Percentiles rank a stretch among this genome's conserved stretches.
phyloP scores from a whole-genome alignment of 2,888 invertebrate species.

The Adela reaumurella region DNA sequence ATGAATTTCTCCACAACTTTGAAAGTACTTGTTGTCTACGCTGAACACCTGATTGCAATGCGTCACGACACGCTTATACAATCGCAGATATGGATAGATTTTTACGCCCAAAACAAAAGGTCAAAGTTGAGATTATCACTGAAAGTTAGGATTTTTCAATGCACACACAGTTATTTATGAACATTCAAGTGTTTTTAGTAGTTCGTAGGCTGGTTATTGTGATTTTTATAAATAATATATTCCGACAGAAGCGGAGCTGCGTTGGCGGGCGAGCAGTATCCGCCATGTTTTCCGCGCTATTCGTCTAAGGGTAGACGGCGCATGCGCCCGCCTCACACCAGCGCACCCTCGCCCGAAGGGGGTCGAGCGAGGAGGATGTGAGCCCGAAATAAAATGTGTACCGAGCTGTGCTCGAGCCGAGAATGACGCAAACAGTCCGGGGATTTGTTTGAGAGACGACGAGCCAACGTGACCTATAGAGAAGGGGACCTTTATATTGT shows the following conservation, averaged over 20 bases:
- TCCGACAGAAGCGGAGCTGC: background rate
- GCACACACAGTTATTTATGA: constrained; percentile 10
- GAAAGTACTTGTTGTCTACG: constrained; percentile 25
- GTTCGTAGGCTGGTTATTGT: constrained; percentile 8
- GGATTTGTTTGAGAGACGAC: background rate
- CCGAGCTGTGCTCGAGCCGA: background rate
- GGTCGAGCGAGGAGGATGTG: background rate
- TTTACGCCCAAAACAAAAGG: background rate
- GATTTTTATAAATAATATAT: background rate
- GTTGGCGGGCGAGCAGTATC: background rate
- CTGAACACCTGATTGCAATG: constrained; percentile 34
- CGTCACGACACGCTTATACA: constrained; percentile 16
- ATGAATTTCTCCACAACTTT: no score
- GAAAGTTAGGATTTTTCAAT: constrained; percentile 9
- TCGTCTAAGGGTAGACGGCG: background rate
- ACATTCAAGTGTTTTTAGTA: constrained; percentile 10
- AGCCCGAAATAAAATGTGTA: background rate
- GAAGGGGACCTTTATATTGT: background rate
- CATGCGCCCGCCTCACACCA: background rate
- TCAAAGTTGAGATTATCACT: background rate
- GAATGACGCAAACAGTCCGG: background rate
- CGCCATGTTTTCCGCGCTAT: background rate
- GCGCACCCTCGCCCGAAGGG: background rate
- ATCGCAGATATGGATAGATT: background rate
- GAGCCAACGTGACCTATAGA: no score